Base-by-base conservation (phyloP, 2,888 invertebrate species). In the Drosophila fungiperda region DNA sequence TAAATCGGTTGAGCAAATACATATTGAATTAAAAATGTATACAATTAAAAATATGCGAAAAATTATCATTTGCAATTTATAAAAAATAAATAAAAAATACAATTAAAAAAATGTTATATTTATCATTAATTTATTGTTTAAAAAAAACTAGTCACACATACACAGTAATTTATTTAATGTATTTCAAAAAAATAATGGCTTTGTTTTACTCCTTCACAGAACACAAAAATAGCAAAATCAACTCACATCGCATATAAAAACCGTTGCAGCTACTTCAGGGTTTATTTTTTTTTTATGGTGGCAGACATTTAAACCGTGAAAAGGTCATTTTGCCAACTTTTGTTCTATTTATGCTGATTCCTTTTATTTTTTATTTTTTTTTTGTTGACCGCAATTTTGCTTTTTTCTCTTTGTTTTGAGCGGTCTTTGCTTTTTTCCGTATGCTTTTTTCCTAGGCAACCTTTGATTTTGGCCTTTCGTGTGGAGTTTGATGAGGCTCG, bases 271-370 rank as follows among this genome's bases (percentile, higher is more conserved):
- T 32, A 62, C 62, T 72, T 65, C 61, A 66, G 60, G 58, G 57
- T 38, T 54, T 63, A 53, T 55, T 26, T 9, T 26, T 55, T 54
- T 55, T 54, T 36, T 33, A 53, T 71, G 77, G 55, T 73, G 67
- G 72, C 87, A 89, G 91, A 86, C 89, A 84, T 90, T 89, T 82
- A 82, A 89, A 83, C 89, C 79, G 67, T 81, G 83, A 85, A 91
- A 86, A 90, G 91, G 91, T 90, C 84, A 91, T 87, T 90, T 84
- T 62, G 70, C 82, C 75, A 87, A 84, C 84, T 87, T 84, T 87
- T 80, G 78, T 79, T 65, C 80, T 78, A 78, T 89, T 89, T 82
- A 77, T 81, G 81, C 69, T 61, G 76, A 80, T 78, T 79, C 79
- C 20, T 29, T 78, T 68, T 70, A 29, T 36, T 29, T 23, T 5